Percentiles rank a stretch among this genome's conserved stretches.
These are phyloP conservation scores for Fulmarus glacialis DNA, from an alignment of 2,113 vertebrate genomes.

Conservation along the genomic window DNA sequence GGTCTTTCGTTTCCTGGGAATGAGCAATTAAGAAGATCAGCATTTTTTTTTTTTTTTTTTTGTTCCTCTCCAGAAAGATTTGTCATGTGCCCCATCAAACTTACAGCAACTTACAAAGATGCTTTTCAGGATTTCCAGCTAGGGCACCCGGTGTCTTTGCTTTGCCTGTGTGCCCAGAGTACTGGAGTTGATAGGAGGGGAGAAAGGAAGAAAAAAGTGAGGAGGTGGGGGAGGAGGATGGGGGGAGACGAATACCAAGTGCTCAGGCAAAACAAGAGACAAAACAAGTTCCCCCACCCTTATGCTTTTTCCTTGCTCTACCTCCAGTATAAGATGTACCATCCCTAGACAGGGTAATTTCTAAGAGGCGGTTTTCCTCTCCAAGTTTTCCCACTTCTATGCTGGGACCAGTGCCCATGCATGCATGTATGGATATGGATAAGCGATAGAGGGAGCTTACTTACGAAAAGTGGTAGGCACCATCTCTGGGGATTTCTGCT, in stretches of 20 bases:
- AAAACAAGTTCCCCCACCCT: neutral
- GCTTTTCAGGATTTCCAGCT: constrained; percentile 51
- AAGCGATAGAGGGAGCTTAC: neutral
- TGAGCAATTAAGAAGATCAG: constrained; percentile 57
- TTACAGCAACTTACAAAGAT: constrained; percentile 68
- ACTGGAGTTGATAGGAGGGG: constrained; percentile 49
- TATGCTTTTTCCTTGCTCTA: neutral
- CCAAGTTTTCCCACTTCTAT: neutral
- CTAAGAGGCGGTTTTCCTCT: neutral
- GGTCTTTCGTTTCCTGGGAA: constrained; percentile 36
- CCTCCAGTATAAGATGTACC: neutral
- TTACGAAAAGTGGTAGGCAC: neutral
- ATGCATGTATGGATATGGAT: neutral
- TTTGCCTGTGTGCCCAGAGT: constrained; percentile 34
- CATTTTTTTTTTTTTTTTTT: neutral
- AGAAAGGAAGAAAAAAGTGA: constrained; percentile 35
- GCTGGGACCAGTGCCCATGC: neutral
- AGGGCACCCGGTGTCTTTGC: constrained; percentile 1
- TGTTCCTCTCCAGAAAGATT: constrained; percentile 58
- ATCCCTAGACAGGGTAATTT: neutral
- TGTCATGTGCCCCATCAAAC: constrained; percentile 78
- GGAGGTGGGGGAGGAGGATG: constrained; percentile 28
- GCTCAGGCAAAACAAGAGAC: neutral
- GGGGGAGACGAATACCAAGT: neutral
- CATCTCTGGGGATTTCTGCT: neutral